Evolutionary conservation across 2,797 vertebrate genomes (phyloP).

Genomic region (Hyperoplus immaculatus): DNA sequence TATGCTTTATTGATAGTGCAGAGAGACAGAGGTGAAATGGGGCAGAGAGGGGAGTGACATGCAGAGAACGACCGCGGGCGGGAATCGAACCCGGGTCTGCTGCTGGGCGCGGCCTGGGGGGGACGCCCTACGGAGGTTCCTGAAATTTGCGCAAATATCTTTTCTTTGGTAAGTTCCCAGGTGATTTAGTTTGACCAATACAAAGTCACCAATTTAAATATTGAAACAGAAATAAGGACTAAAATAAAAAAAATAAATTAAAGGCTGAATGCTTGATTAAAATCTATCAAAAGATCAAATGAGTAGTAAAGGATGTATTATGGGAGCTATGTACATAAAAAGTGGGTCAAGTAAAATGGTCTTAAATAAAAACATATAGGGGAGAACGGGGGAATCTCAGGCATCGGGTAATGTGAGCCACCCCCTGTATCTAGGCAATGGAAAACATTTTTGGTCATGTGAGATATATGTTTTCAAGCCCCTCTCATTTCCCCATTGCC

Average conservation of each 20-base stretch:
- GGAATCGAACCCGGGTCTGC: too few species aligned
- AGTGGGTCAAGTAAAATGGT: background rate
- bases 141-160: background rate
- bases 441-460: too few species aligned
- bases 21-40: too few species aligned
- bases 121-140: too few species aligned
- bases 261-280: background rate
- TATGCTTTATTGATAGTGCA: too few species aligned
- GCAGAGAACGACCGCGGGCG: too few species aligned
- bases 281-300: background rate
- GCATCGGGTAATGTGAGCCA: too few species aligned
- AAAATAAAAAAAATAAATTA: background rate
- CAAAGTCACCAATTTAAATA: background rate
- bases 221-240: background rate
- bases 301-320: background rate
- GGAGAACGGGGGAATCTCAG: background rate
- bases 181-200: background rate
- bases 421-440: too few species aligned
- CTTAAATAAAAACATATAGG: background rate
- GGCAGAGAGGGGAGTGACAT: too few species aligned
- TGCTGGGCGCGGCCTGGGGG: too few species aligned
- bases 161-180: slow-evolving; percentile 9
- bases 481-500: too few species aligned
- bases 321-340: background rate
- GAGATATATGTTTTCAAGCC: too few species aligned